Conservation (phyloP, 2,113 vertebrate genomes). For the Electrona antarctica region DNA sequence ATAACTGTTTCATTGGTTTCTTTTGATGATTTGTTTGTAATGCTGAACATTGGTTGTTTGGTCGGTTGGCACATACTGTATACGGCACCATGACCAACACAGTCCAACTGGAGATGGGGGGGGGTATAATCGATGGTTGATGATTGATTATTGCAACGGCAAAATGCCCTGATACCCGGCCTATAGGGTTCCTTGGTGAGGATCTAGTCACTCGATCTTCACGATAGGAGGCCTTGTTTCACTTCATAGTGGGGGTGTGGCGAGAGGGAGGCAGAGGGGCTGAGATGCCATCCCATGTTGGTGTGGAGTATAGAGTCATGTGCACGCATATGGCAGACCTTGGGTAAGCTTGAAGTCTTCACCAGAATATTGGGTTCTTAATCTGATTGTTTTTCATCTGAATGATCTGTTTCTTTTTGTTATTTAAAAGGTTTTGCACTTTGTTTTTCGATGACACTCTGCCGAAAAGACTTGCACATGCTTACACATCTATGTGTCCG, state of each 20-base stretch:
- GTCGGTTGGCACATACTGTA: neutral
- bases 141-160: constrained; percentile 4
- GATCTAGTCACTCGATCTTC: constrained; percentile 32
- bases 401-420: constrained; percentile 36
- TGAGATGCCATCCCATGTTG: constrained; percentile 45
- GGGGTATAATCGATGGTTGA: constrained; percentile 4
- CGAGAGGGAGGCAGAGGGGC: constrained; percentile 7
- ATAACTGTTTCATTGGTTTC: constrained; percentile 25
- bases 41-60: constrained; percentile 31
- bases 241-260: constrained; percentile 6
- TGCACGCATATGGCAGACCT: constrained; percentile 56
- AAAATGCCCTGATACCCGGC: constrained; percentile 1
- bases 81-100: constrained; percentile 9
- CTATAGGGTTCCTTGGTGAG: constrained; percentile 31
- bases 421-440: constrained; percentile 15
- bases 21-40: constrained; percentile 33
- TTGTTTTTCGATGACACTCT: constrained; percentile 27
- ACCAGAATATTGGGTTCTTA: constrained; percentile 53
- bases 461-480: constrained; percentile 7
- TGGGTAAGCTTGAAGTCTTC: constrained; percentile 69
- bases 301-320: constrained; percentile 35
- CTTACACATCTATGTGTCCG: neutral
- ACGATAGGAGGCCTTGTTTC: constrained; percentile 48
- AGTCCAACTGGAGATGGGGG: constrained; percentile 9
- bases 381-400: constrained; percentile 46